phyloP scores from a whole-genome alignment of 2,113 vertebrate species.

The Chamaea fasciata region DNA sequence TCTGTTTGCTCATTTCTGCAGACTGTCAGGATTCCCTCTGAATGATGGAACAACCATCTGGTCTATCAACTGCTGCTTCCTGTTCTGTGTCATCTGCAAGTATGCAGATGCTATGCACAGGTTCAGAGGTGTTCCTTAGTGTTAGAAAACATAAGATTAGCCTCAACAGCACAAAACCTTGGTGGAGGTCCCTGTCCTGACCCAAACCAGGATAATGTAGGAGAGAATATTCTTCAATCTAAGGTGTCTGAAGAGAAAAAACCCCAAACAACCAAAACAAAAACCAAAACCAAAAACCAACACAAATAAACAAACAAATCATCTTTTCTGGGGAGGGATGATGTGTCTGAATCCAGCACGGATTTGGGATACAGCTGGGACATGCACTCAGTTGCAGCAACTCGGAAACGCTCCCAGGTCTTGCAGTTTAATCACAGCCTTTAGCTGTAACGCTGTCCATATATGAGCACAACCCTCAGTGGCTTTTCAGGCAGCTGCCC shows the following conservation, averaged over 20 bases:
- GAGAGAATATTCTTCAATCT: not conserved
- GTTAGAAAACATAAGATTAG: not conserved
- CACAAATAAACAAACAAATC: not conserved
- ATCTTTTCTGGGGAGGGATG: not conserved
- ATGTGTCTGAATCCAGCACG: not conserved
- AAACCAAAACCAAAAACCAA: not conserved
- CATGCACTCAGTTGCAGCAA: not conserved
- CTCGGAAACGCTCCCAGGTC: not conserved
- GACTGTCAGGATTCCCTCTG: not conserved
- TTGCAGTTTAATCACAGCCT: not conserved
- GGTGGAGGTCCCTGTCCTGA: not conserved
- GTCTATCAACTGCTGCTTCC: not conserved
- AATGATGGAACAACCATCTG: not conserved
- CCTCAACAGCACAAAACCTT: not conserved
- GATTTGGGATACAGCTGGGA: not conserved
- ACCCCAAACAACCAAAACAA: not conserved
- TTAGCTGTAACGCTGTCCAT: not conserved
- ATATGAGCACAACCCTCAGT: not conserved
- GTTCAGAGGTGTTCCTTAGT: not conserved
- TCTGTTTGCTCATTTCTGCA: not conserved
- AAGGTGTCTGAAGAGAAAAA: not conserved
- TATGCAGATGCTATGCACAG: not conserved
- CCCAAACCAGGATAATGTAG: not conserved
- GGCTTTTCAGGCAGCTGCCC: not conserved
- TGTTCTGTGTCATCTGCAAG: not conserved